Evolutionary conservation across 2,797 vertebrate genomes (phyloP).

Genomic region (Protosalanx chinensis): DNA sequence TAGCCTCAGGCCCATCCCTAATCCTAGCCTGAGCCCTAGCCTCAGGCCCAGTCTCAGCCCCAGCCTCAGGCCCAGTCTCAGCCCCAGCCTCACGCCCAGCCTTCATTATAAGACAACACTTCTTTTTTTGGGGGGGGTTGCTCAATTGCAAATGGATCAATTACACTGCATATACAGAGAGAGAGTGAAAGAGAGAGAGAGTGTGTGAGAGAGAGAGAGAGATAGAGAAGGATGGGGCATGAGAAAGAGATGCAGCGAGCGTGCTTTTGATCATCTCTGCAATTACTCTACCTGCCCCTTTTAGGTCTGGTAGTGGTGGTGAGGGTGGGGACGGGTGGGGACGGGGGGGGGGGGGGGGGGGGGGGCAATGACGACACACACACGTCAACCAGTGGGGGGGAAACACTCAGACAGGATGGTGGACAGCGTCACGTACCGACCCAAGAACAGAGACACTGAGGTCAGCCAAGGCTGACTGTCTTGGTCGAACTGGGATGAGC

Average conservation of each 20-base stretch:
- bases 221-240: constrained; percentile 29
- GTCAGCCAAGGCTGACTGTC: neutral
- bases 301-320: neutral
- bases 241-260: constrained; percentile 35
- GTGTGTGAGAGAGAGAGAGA: constrained; percentile 32
- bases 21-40: neutral
- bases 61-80: neutral
- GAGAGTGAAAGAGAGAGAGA: constrained; percentile 41
- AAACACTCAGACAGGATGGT: neutral
- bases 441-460: neutral
- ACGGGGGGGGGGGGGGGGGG: too few relatives aligned
- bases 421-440: neutral
- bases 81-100: neutral
- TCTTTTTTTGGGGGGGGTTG: constrained; percentile 65
- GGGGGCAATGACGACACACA: neutral
- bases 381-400: neutral
- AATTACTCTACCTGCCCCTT: constrained; percentile 55
- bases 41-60: too few relatives aligned
- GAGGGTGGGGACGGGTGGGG: too few relatives aligned
- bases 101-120: constrained; percentile 51
- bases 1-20: neutral
- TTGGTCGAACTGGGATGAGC: too few relatives aligned
- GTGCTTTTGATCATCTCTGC: constrained; percentile 52
- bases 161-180: constrained; percentile 52
- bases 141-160: constrained; percentile 67